Evolutionary conservation across 2,797 vertebrate species (phyloP).

Genomic region (Lagorchestes hirsutus): DNA sequence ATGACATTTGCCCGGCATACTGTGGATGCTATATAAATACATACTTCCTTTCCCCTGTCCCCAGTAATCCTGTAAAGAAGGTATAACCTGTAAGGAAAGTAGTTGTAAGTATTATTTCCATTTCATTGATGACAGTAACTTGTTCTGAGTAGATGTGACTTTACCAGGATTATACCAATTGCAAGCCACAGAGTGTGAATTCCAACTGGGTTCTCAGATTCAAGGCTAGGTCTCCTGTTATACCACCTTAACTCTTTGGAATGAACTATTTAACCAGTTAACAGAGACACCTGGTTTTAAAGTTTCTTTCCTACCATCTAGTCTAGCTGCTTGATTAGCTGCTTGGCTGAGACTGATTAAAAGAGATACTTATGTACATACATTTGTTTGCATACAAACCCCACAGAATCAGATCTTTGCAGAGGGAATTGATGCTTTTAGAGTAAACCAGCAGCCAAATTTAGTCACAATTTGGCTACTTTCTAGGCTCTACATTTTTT

Average conservation of each 20-base stretch:
- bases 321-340: not conserved
- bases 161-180: not conserved
- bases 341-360: not conserved
- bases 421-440: not conserved
- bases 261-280: not conserved
- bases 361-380: not conserved
- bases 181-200: not conserved
- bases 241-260: slow-evolving; percentile 2
- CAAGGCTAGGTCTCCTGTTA: not conserved
- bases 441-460: not conserved
- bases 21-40: not conserved
- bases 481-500: not conserved
- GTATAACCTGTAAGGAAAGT: not conserved
- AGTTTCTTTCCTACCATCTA: not conserved
- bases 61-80: not conserved
- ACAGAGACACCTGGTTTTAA: not conserved
- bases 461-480: not conserved
- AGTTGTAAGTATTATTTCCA: no score
- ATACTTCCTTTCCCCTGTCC: not conserved
- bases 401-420: not conserved
- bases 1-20: not conserved
- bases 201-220: not conserved
- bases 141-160: not conserved
- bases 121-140: not conserved
- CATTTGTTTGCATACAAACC: not conserved